Evolutionary conservation across 2,113 vertebrate species (phyloP).

Genomic region (Trematocara macrostoma): DNA sequence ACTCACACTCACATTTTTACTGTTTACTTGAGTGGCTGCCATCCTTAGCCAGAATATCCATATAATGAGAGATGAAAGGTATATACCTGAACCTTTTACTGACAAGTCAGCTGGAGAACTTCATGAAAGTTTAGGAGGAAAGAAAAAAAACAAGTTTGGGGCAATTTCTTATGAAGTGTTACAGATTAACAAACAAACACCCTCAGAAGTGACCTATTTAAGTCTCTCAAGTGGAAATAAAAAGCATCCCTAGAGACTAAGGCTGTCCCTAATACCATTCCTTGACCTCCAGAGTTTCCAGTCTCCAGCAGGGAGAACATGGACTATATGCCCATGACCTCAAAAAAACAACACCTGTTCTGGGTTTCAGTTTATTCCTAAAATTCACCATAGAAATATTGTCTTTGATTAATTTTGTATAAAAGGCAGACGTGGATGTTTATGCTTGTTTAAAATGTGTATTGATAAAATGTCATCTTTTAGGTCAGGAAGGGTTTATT

Average conservation of each 20-base stretch:
- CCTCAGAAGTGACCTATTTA: background rate
- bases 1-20: background rate
- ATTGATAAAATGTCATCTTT: background rate
- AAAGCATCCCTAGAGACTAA: background rate
- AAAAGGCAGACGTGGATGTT: background rate
- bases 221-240: background rate
- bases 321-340: background rate
- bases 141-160: background rate
- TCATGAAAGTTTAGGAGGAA: background rate
- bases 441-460: background rate
- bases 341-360: background rate
- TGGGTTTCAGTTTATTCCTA: background rate
- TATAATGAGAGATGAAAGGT: background rate
- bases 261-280: background rate
- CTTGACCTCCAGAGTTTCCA: background rate
- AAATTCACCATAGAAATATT: background rate
- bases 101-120: background rate
- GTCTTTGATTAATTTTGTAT: background rate
- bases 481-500: background rate
- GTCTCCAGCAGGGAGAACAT: background rate
- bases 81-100: background rate
- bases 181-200: background rate
- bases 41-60: background rate
- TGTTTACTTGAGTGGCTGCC: background rate
- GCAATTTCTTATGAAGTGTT: background rate